Conservation (phyloP, 2,888 invertebrate genomes). For the Synergus japonicus region DNA sequence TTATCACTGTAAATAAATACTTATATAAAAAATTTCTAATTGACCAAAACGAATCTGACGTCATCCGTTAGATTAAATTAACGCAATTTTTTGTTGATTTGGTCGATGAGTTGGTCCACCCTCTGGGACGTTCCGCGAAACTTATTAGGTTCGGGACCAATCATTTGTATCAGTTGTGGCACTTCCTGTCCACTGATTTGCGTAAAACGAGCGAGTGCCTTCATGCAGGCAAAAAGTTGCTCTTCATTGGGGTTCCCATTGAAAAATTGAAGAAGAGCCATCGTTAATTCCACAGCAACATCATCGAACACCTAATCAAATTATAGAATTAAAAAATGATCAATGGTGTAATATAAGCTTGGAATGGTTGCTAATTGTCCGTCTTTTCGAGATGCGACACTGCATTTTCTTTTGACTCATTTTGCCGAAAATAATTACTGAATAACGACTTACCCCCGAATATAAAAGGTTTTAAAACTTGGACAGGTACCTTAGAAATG, state of each 20-base stretch:
- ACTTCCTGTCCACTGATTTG: conserved; percentile 90
- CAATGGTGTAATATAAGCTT: not conserved
- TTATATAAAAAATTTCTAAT: conserved; percentile 18
- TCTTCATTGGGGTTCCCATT: conserved; percentile 89
- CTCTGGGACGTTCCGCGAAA: conserved; percentile 90
- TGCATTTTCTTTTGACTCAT: not conserved
- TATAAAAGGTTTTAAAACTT: conserved; percentile 51
- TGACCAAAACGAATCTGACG: not conserved
- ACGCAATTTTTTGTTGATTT: conserved; percentile 84
- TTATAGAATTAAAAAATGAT: conserved; percentile 20
- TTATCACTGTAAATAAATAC: conserved; percentile 19
- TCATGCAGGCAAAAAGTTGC: conserved; percentile 87
- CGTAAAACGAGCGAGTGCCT: conserved; percentile 86
- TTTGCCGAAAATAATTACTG: not conserved
- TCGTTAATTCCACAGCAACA: conserved; percentile 92
- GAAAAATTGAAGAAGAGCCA: conserved; percentile 94
- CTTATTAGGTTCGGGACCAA: conserved; percentile 91
- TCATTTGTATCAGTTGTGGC: conserved; percentile 92
- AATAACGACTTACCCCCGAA: conserved; percentile 33
- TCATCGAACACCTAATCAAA: conserved; percentile 91
- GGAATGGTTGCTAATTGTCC: not conserved
- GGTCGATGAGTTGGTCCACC: conserved; percentile 88
- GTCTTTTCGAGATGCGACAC: not conserved
- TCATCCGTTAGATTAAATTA: conserved; percentile 55
- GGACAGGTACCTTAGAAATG: conserved; percentile 81